Conservation (phyloP, 2,888 invertebrate species). For the Orthosia incerta region DNA sequence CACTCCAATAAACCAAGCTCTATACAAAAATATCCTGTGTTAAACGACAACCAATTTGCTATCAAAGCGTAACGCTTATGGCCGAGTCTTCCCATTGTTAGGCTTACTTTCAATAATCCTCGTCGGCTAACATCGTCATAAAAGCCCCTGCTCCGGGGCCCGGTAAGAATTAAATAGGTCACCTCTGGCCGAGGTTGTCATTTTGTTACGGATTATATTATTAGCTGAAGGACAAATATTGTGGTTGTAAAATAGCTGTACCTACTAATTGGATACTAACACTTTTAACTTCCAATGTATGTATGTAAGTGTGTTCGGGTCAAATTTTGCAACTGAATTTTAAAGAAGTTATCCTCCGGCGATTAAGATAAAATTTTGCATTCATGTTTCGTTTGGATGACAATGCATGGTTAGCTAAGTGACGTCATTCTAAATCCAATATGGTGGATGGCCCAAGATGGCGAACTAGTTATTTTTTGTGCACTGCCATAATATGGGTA, state of each 20-base stretch:
- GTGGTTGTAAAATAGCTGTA: constrained; percentile 5
- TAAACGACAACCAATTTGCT: constrained; percentile 26
- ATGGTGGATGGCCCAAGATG: too few species aligned
- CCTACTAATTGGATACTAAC: constrained; percentile 1
- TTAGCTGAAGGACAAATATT: constrained; percentile 26
- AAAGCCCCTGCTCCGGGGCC: constrained; percentile 27
- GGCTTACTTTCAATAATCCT: constrained; percentile 33
- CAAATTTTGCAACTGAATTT: too few species aligned
- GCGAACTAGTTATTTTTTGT: too few species aligned
- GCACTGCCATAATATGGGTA: too few species aligned
- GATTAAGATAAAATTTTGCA: too few species aligned
- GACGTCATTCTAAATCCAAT: too few species aligned
- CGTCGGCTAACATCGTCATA: constrained; percentile 50
- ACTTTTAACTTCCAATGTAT: too few species aligned
- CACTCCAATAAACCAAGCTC: background rate
- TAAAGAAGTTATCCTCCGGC: too few species aligned
- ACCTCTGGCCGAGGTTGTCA: constrained; percentile 27
- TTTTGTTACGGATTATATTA: constrained; percentile 39
- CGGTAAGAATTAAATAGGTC: constrained; percentile 50
- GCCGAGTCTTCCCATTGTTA: constrained; percentile 33
- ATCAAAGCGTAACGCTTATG: constrained; percentile 26
- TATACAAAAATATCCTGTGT: constrained; percentile 13
- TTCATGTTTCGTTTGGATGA: too few species aligned
- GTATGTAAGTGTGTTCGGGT: too few species aligned
- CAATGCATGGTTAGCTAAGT: too few species aligned